Evolutionary conservation across 1,140 invertebrate genomes (phyloP).

Genomic region (Drosophila busckii): DNA sequence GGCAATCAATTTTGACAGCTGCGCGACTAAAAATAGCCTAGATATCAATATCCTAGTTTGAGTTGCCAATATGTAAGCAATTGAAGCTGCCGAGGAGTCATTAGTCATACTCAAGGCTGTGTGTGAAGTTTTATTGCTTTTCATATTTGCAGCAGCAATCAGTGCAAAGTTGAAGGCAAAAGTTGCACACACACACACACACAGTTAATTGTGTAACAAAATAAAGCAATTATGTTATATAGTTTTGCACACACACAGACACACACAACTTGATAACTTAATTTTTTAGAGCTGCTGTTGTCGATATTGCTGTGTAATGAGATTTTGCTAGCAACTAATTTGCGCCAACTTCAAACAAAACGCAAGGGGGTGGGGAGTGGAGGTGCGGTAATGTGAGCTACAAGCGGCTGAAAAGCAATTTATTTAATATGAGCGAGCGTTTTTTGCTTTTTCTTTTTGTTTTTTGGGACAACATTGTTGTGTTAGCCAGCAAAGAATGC

Average conservation of each 20-base stretch:
- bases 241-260: constrained; percentile 11
- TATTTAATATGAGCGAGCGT: constrained; percentile 51
- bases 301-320: constrained; percentile 9
- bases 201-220: constrained; percentile 59
- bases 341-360: constrained; percentile 21
- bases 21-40: no score
- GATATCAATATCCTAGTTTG: no score
- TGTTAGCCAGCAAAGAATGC: not conserved
- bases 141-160: not conserved
- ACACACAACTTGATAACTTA: constrained; percentile 52
- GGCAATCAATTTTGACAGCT: no score
- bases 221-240: constrained; percentile 52
- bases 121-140: not conserved
- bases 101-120: no score
- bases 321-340: constrained; percentile 32
- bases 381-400: constrained; percentile 13
- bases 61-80: no score
- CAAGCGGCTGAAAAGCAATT: constrained; percentile 36
- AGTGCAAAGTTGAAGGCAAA: constrained; percentile 2
- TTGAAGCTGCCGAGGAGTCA: no score
- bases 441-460: constrained; percentile 18
- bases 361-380: not conserved
- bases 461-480: not conserved
- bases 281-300: constrained; percentile 38
- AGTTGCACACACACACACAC: constrained; percentile 9